phyloP scores from a whole-genome alignment of 1,140 invertebrate genomes.

The Aphelenchoides besseyi region DNA sequence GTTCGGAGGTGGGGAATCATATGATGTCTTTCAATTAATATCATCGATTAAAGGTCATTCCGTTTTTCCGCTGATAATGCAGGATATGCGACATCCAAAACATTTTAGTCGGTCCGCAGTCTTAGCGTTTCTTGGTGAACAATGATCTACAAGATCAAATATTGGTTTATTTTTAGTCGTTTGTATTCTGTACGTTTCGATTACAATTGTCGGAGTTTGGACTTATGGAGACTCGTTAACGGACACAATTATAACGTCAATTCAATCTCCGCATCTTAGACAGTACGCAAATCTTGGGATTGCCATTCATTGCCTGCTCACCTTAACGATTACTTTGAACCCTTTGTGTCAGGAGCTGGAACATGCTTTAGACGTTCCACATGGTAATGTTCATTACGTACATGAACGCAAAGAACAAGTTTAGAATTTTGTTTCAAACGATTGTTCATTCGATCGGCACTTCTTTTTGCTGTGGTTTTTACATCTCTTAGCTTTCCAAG shows the following conservation, averaged over 20 bases:
- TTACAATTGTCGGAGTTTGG: constrained; percentile 38
- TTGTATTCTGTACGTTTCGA: constrained; percentile 35
- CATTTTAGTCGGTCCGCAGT: constrained; percentile 44
- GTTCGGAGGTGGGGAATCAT: constrained; percentile 32
- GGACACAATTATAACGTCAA: constrained; percentile 42
- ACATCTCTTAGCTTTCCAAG: constrained; percentile 31
- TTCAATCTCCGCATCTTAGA: constrained; percentile 35
- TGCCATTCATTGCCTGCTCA: constrained; percentile 41
- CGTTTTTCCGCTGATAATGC: constrained; percentile 47
- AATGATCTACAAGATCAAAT: too few species aligned
- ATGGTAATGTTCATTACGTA: constrained; percentile 35
- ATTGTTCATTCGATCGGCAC: constrained; percentile 26
- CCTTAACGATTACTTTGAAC: constrained; percentile 44
- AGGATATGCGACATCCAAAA: constrained; percentile 43
- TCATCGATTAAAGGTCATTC: constrained; percentile 20
- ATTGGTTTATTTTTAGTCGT: too few species aligned
- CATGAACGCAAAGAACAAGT: not conserved
- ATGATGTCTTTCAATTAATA: not conserved
- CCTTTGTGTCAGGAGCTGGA: constrained; percentile 49
- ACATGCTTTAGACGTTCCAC: constrained; percentile 38
- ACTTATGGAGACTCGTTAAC: constrained; percentile 42
- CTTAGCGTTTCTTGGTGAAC: too few species aligned
- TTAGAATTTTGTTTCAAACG: constrained; percentile 11
- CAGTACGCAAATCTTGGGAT: constrained; percentile 44
- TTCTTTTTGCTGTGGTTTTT: constrained; percentile 36